phyloP scores from a whole-genome alignment of 2,797 vertebrate species.

The Hoplostethus atlanticus region DNA sequence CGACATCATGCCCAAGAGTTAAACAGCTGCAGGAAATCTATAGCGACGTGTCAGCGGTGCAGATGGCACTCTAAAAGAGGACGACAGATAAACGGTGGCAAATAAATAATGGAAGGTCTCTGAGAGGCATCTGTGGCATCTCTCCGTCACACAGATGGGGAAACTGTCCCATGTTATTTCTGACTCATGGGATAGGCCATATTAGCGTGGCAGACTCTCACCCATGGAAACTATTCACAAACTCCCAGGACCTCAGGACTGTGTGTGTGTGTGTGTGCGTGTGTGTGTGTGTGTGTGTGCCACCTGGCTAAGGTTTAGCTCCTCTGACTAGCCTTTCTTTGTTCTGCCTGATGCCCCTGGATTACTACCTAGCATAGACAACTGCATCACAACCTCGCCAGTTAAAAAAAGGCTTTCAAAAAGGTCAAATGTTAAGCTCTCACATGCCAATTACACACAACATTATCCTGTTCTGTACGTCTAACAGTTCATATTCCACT shows the following conservation, averaged over 20 bases:
- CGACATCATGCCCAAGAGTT: constrained; percentile 22
- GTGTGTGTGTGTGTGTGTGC: not conserved
- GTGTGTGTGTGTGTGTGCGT: constrained; percentile 28
- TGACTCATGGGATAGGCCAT: constrained; percentile 71
- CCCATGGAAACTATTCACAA: constrained; percentile 80
- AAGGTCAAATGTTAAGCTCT: constrained; percentile 40
- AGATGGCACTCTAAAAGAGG: constrained; percentile 54
- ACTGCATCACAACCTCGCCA: constrained; percentile 17
- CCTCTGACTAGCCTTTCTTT: constrained; percentile 19
- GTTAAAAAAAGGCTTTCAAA: constrained; percentile 4
- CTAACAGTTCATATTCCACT: not conserved
- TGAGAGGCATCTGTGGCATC: constrained; percentile 60
- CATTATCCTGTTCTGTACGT: too few species aligned
- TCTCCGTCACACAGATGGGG: constrained; percentile 70
- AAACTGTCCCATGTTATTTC: constrained; percentile 68
- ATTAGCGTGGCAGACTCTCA: constrained; percentile 56
- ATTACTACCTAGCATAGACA: constrained; percentile 7
- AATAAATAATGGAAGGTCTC: constrained; percentile 63
- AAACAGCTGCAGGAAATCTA: constrained; percentile 52
- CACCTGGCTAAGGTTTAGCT: constrained; percentile 26
- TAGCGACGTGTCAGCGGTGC: constrained; percentile 36
- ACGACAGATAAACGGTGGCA: constrained; percentile 50
- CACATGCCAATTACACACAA: constrained; percentile 3
- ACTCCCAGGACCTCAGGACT: constrained; percentile 56
- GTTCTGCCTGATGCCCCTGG: constrained; percentile 17